Evolutionary conservation across 1,140 invertebrate species (phyloP).

Genomic region (Stratiolaelaps scimitus): DNA sequence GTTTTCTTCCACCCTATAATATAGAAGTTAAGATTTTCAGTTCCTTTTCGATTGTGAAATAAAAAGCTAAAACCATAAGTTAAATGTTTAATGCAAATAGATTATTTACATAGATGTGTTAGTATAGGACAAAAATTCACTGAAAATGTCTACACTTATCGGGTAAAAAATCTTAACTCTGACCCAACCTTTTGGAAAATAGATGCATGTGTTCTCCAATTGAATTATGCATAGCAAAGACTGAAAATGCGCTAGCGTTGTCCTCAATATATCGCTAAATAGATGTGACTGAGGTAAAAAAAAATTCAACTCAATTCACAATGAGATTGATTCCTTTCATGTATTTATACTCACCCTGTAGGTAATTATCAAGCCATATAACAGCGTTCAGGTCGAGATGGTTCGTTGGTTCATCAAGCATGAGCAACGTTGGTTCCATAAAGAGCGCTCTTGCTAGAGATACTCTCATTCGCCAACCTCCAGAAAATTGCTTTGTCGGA

Average conservation of each 20-base stretch:
- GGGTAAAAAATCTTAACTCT: no score
- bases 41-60: slow-evolving; percentile 28
- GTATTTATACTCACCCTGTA: slow-evolving; percentile 39
- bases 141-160: no score
- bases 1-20: slow-evolving; percentile 84
- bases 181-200: no score
- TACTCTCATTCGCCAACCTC: slow-evolving; percentile 97
- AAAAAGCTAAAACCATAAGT: slow-evolving; percentile 29
- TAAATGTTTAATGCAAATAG: not conserved
- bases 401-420: slow-evolving; percentile 86
- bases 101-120: no score
- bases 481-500: slow-evolving; percentile 88
- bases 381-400: slow-evolving; percentile 89
- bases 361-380: slow-evolving; percentile 93
- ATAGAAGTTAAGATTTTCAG: slow-evolving; percentile 15
- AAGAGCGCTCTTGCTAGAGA: slow-evolving; percentile 63
- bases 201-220: no score
- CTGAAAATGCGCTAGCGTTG: no score
- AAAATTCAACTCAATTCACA: no score
- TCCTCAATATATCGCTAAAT: no score
- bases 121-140: no score
- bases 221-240: no score
- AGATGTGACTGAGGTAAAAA: no score
- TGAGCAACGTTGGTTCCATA: slow-evolving; percentile 79
- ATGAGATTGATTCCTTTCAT: not conserved